Evolutionary conservation across 2,113 vertebrate genomes (phyloP), one percentile per base, ranked within the genome.

Genomic region (Serilophus lunatus): DNA sequence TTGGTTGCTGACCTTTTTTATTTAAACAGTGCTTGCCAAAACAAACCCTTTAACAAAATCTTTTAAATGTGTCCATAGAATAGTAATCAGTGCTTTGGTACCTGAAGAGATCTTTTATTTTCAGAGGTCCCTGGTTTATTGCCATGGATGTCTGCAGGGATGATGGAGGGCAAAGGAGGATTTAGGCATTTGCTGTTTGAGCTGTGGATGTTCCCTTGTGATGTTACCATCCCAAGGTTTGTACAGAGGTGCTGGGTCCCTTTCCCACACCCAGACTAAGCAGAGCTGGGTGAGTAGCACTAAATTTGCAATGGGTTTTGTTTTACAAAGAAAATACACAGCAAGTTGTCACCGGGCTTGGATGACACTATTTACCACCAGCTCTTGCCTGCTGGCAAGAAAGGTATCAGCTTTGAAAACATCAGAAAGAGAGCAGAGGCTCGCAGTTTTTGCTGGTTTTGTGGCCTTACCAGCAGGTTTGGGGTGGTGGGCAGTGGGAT

Each of bases 381-480:
- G 42, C 79, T 44, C 51, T 63, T 9, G 5, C 68, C 29, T 23
- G 23, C 57, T 45, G 4, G 1, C 64, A 12, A 6, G 29, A 66
- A 20, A 50, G 66, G 7, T 9, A 1, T 0, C 42, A 36, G 13
- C 88, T 66, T 38, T 17, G 64, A 19, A 7, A 35, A 95, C 60
- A 50, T 84, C 9, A 20, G 56, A 13, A 26, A 9, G 11, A 5
- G 36, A 40, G 49, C 50, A 5, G 25, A 18, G 26, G 14, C 14
- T 72, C 0, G 0, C 14, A 0, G 50, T 89, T 85, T 22, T 1
- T 26, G 86, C 0, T 24, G 0, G 31, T 60, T 68, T 3, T 4
- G 11, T 44, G 68, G 47, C 47, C 31, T 18, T 5, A 1, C 2
- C 11, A 29, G 18, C 3, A 6, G 19, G 8, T 18, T 2, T 1